A percentile compares a stretch with the other conserved stretches of the same genome.
Conservation (phyloP, 1,140 invertebrate species). For the Drusus annulatus region DNA sequence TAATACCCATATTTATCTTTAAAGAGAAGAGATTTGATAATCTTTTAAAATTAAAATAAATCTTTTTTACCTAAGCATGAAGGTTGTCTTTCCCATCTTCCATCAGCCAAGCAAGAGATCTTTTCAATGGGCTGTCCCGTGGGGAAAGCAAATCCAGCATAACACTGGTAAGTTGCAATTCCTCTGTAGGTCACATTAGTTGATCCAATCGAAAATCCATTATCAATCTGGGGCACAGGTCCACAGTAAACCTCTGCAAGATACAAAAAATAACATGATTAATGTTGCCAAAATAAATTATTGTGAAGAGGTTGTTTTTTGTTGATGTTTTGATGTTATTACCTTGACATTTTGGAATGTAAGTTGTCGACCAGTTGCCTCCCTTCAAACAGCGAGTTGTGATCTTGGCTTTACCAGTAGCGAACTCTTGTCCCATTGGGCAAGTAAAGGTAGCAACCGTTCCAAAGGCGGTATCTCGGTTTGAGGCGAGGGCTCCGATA, state of each 20-base stretch:
- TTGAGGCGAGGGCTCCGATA: conserved; percentile 89
- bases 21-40: no score
- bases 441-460: conserved; percentile 92
- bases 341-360: conserved; percentile 96
- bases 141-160: conserved; percentile 95
- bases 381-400: conserved; percentile 89
- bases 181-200: conserved; percentile 95
- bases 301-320: not conserved
- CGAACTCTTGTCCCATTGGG: conserved; percentile 94
- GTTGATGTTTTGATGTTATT: conserved; percentile 40
- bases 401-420: conserved; percentile 88
- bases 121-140: conserved; percentile 90
- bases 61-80: conserved; percentile 81
- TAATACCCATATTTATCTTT: no score
- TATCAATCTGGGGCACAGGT: conserved; percentile 97
- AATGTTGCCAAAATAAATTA: not conserved
- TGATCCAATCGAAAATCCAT: conserved; percentile 95
- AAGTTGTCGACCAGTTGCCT: conserved; percentile 93
- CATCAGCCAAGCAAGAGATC: conserved; percentile 90
- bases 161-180: conserved; percentile 95
- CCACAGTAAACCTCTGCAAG: conserved; percentile 94
- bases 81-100: conserved; percentile 92
- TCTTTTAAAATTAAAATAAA: no score
- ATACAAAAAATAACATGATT: not conserved
- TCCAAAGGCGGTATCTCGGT: conserved; percentile 92